phyloP scores from a whole-genome alignment of 2,797 vertebrate species.

The Crax fasciolata region DNA sequence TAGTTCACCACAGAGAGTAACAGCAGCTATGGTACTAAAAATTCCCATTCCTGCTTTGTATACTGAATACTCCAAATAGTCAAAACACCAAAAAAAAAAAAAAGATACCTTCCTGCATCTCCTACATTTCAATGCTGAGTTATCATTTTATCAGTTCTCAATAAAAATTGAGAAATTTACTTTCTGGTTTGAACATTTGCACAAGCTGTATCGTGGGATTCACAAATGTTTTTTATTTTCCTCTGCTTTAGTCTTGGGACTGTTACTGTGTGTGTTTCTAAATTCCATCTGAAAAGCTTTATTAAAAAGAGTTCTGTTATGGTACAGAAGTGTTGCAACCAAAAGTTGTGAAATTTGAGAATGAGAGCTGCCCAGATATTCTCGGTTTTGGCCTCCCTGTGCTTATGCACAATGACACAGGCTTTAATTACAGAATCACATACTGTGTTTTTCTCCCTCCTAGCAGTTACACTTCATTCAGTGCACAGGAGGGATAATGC shows the following conservation, averaged over 20 bases:
- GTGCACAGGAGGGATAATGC: neutral
- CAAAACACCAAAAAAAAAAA: neutral
- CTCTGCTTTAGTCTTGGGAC: neutral
- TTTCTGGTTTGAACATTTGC: neutral
- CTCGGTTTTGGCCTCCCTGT: neutral
- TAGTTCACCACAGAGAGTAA: neutral
- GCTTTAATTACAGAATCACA: constrained; percentile 28
- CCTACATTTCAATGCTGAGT: neutral
- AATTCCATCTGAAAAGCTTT: neutral
- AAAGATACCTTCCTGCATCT: neutral
- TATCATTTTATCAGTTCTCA: neutral
- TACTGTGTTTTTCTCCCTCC: neutral
- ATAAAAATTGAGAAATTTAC: neutral
- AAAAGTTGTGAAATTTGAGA: neutral
- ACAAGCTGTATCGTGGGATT: neutral
- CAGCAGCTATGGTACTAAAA: neutral
- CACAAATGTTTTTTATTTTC: neutral
- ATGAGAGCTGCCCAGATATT: neutral
- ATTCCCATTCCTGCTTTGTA: constrained; percentile 1
- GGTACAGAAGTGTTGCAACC: neutral
- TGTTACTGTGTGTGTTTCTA: neutral
- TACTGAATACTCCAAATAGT: neutral
- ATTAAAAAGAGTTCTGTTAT: neutral
- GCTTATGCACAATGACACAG: neutral
- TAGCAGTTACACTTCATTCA: constrained; percentile 28